Conservation (phyloP, 2,113 vertebrate genomes). For the Amphiprion percula region DNA sequence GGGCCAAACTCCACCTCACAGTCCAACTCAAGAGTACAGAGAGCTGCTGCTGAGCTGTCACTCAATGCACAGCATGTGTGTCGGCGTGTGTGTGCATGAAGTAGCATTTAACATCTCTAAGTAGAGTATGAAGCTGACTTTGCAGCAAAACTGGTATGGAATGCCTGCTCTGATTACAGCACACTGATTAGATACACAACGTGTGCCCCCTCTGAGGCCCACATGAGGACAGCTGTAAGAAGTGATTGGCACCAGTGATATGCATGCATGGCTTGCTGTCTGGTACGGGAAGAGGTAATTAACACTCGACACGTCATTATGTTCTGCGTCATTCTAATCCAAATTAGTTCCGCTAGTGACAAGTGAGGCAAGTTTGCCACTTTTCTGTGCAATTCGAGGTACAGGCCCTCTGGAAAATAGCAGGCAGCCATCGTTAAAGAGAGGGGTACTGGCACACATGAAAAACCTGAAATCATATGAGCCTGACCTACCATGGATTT, state of each 20-base stretch:
- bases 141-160: constrained; percentile 35
- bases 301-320: constrained; percentile 57
- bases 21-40: constrained; percentile 25
- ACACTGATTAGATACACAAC: constrained; percentile 51
- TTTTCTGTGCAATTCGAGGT: constrained; percentile 11
- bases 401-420: background rate
- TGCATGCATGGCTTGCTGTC: constrained; percentile 50
- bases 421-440: background rate
- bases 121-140: constrained; percentile 15
- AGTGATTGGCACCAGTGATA: constrained; percentile 55
- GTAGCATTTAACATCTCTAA: constrained; percentile 29
- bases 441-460: background rate
- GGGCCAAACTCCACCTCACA: constrained; percentile 43
- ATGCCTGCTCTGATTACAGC: constrained; percentile 57
- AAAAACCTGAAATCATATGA: background rate
- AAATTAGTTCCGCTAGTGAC: constrained; percentile 40
- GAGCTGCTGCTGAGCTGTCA: constrained; percentile 42
- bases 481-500: constrained; percentile 91
- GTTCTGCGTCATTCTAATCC: constrained; percentile 44
- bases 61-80: constrained; percentile 19
- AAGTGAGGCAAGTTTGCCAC: constrained; percentile 37
- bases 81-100: constrained; percentile 8
- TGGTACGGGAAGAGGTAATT: constrained; percentile 62
- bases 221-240: constrained; percentile 47
- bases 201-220: constrained; percentile 51